Evolutionary conservation across 2,113 vertebrate species (phyloP), one percentile per base, ranked within the genome.

Genomic region (Podilymbus podiceps): DNA sequence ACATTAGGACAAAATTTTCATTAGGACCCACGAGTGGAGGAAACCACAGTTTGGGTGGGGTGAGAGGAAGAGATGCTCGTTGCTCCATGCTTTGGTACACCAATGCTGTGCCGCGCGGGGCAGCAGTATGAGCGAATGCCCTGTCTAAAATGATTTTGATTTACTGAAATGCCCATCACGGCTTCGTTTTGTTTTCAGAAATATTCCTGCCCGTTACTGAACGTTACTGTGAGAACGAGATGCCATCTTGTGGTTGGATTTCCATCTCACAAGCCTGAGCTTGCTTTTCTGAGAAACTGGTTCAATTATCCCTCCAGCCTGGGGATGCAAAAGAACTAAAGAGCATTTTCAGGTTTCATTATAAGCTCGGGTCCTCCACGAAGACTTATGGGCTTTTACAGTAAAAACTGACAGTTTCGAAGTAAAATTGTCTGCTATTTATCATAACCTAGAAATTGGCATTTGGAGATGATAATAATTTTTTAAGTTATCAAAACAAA

Each of bases 171-270:
- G 27, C 53, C n/a, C 30, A 47, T 56, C 14, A 8, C 59, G 2
- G 17, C 71, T 71, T 86, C 30, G 15, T 90, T 85, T 78, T 85
- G 52, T 84, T 84, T 53, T 47, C 44, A 73, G 87, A 74, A 68
- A 31, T 40, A 35, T 21, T 82, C 35, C 44, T 69, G 25, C 40
- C 49, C 22, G 2, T 53, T 56, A 21, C 22, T 24, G 66, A 53
- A 23, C 4, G n/a, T 33, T 96, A 60, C 64, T 60, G 83, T 92
- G 93, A 96, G 96, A 94, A 73, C 6, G 8, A 97, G 88, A 94
- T 97, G 97, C 96, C 97, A 97, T 94, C 97, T 96, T 88, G 96
- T 96, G 97, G 96, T 63, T 13, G 23, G 63, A 88, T 84, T 90
- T 83, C 71, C 47, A 16, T 67, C 69, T 69, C 82, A 28, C 88